Conservation (phyloP, 2,888 invertebrate genomes). For the Epistrophella euchroma region DNA sequence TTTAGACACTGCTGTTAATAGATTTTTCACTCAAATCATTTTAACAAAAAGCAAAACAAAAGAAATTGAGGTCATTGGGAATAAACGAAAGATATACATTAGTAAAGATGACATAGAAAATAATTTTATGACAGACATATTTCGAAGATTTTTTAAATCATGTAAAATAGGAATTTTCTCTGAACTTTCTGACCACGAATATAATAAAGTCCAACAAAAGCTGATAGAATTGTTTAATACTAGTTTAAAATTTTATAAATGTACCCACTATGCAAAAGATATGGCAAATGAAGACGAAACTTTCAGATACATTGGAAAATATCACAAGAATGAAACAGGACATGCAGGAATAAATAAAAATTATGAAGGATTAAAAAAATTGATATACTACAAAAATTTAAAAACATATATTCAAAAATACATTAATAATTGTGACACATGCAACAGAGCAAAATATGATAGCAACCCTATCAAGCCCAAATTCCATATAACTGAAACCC, state of each 20-base stretch:
- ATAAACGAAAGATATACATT: conserved; percentile 22
- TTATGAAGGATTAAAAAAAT: conserved; percentile 58
- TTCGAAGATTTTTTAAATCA: conserved; percentile 33
- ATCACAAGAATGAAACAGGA: conserved; percentile 69
- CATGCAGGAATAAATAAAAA: conserved; percentile 69
- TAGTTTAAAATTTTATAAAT: conserved; percentile 64
- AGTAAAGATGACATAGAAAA: conserved; percentile 1
- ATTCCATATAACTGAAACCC: not conserved
- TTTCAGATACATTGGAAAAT: conserved; percentile 62
- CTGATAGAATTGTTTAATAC: not conserved
- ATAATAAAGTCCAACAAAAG: too few relatives aligned
- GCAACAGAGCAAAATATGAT: not conserved
- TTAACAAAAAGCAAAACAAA: conserved; percentile 33
- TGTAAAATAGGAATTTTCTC: conserved; percentile 19
- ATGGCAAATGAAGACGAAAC: conserved; percentile 49
- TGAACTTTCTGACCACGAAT: too few relatives aligned
- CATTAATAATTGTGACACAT: conserved; percentile 62
- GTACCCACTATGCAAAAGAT: conserved; percentile 51
- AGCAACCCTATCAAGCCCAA: conserved; percentile 1
- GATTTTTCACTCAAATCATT: too few relatives aligned
- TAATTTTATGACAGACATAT: conserved; percentile 40
- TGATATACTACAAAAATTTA: conserved; percentile 59
- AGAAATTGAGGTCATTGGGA: conserved; percentile 5
- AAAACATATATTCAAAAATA: conserved; percentile 61
- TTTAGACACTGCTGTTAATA: too few relatives aligned